Evolutionary conservation across 2,113 vertebrate genomes (phyloP).

Genomic region (Brachypodius melanocephalos): DNA sequence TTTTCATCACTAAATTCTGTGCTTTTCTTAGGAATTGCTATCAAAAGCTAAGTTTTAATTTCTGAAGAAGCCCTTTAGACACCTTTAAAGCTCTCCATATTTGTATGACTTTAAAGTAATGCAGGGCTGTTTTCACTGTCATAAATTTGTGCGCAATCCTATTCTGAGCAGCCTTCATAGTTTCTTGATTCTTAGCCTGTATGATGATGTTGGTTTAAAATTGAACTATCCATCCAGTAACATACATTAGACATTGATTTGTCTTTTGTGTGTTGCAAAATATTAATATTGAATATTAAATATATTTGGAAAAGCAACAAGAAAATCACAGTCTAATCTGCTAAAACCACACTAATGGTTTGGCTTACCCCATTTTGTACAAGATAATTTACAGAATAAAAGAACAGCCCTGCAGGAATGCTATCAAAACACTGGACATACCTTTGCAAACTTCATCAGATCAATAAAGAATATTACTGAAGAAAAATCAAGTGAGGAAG

Average conservation of each 20-base stretch:
- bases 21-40: neutral
- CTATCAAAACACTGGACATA: neutral
- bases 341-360: neutral
- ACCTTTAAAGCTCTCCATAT: neutral
- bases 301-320: neutral
- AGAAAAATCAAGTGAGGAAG: neutral
- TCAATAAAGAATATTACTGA: neutral
- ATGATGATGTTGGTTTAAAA: neutral
- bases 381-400: neutral
- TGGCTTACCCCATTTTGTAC: neutral
- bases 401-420: fast-evolving
- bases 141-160: neutral
- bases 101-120: neutral
- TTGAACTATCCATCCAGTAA: neutral
- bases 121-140: neutral
- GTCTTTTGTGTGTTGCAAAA: neutral
- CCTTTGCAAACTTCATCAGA: neutral
- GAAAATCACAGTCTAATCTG: neutral
- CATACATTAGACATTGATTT: neutral
- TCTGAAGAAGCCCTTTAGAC: neutral
- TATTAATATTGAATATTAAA: neutral
- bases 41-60: neutral
- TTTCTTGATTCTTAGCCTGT: neutral
- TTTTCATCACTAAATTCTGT: neutral
- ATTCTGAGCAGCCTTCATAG: neutral